These are phyloP conservation scores for Aleiodes sp. DNA, from an alignment of 1,140 invertebrate species.

Conservation along the genomic window DNA sequence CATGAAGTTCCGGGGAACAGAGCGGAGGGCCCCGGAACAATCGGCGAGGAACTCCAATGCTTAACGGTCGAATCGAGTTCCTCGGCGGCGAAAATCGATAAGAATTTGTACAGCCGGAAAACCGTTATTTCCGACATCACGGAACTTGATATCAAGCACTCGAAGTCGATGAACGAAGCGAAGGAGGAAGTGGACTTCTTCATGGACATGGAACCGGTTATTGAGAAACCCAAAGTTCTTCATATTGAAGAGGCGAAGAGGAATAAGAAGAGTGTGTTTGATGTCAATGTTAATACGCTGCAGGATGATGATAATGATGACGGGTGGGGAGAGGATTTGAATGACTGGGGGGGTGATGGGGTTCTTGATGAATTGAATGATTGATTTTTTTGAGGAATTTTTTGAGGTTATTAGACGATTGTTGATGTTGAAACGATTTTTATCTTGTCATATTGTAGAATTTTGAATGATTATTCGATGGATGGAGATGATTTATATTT, in stretches of 20 bases:
- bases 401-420: no score
- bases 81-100: background rate
- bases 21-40: no score
- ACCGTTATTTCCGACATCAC: constrained; percentile 72
- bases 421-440: no score
- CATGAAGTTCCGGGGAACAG: constrained; percentile 67
- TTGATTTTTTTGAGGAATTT: no score
- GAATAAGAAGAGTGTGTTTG: constrained; percentile 55
- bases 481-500: no score
- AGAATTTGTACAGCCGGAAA: constrained; percentile 51
- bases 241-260: constrained; percentile 53
- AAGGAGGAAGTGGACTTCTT: constrained; percentile 75
- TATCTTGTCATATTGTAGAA: no score
- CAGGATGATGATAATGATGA: constrained; percentile 44
- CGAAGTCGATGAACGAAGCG: constrained; percentile 63
- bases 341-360: constrained; percentile 53
- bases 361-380: background rate
- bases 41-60: no score
- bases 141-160: constrained; percentile 79
- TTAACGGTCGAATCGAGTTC: background rate
- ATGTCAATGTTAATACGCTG: constrained; percentile 45
- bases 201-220: constrained; percentile 84
- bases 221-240: constrained; percentile 71
- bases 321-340: constrained; percentile 59
- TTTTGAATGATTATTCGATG: no score